A percentile compares a stretch with the other conserved stretches of the same genome.
Evolutionary conservation across 2,888 invertebrate species (phyloP).

Genomic region (Gisinianus flammeolus): DNA sequence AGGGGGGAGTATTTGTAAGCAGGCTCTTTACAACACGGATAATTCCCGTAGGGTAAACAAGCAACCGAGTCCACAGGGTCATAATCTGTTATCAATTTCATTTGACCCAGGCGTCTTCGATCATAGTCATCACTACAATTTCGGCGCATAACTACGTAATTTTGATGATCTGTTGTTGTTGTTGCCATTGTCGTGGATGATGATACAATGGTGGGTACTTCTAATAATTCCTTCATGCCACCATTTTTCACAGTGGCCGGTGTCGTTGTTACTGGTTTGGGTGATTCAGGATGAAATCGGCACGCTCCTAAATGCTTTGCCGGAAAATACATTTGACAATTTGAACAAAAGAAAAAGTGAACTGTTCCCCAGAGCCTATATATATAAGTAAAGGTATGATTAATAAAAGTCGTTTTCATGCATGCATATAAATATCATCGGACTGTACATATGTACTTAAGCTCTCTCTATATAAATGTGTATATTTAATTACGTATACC

Average conservation of each 20-base stretch:
- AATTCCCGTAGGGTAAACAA: slow-evolving; percentile 47
- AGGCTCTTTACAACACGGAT: slow-evolving; percentile 51
- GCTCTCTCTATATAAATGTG: background rate
- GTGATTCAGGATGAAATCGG: slow-evolving; percentile 62
- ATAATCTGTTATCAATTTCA: too few species aligned
- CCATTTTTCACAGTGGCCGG: background rate
- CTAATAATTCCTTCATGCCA: background rate
- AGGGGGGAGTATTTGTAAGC: slow-evolving; percentile 52
- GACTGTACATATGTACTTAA: background rate
- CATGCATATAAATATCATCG: background rate
- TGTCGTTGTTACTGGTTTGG: slow-evolving; percentile 46
- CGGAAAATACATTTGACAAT: slow-evolving; percentile 67
- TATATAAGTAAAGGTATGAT: too few species aligned
- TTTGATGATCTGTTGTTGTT: background rate
- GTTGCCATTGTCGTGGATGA: background rate
- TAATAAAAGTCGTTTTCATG: background rate
- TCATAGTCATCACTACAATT: slow-evolving; percentile 12
- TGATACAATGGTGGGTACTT: background rate
- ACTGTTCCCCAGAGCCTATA: slow-evolving; percentile 82
- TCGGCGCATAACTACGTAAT: too few species aligned
- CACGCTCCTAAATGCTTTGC: slow-evolving; percentile 66
- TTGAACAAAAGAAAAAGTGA: slow-evolving; percentile 81
- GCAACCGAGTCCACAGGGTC: background rate
- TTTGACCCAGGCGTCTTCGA: slow-evolving; percentile 10
- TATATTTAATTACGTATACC: slow-evolving; percentile 61